phyloP scores from a whole-genome alignment of 2,888 invertebrate species.

The Drosophila yooni region DNA sequence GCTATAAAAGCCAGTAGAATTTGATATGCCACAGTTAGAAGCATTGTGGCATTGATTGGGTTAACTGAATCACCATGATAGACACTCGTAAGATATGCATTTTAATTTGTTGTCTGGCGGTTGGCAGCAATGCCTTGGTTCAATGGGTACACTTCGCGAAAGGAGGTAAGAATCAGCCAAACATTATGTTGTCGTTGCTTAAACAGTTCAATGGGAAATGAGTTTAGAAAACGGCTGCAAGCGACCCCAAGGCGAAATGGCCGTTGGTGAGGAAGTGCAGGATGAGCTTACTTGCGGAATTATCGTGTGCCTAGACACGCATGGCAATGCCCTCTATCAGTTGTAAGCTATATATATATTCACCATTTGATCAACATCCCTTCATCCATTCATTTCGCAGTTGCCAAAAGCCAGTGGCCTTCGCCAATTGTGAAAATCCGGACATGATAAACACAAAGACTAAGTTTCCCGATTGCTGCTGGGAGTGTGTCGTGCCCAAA shows the following conservation, averaged over 20 bases:
- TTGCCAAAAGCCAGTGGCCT: slow-evolving; percentile 35
- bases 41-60: slow-evolving; percentile 2
- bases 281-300: slow-evolving; percentile 36
- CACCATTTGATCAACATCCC: not conserved
- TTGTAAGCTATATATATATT: slow-evolving; percentile 20
- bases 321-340: slow-evolving; percentile 20
- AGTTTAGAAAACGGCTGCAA: slow-evolving; percentile 24
- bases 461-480: slow-evolving; percentile 41
- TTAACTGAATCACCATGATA: slow-evolving; percentile 8
- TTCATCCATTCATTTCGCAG: slow-evolving; percentile 3
- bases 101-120: slow-evolving; percentile 15
- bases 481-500: slow-evolving; percentile 28
- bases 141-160: not conserved
- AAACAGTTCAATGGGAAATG: not conserved
- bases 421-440: slow-evolving; percentile 16
- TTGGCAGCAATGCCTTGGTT: slow-evolving; percentile 9
- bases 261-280: slow-evolving; percentile 13
- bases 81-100: not conserved
- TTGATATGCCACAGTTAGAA: not conserved
- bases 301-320: slow-evolving; percentile 17
- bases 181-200: not conserved
- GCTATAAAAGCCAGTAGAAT: slow-evolving; percentile 26
- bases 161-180: not conserved
- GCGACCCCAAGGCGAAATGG: not conserved
- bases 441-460: not conserved